These are phyloP conservation scores for Ciconia stormi DNA, from an alignment of 2,113 vertebrate species.

Conservation along the genomic window DNA sequence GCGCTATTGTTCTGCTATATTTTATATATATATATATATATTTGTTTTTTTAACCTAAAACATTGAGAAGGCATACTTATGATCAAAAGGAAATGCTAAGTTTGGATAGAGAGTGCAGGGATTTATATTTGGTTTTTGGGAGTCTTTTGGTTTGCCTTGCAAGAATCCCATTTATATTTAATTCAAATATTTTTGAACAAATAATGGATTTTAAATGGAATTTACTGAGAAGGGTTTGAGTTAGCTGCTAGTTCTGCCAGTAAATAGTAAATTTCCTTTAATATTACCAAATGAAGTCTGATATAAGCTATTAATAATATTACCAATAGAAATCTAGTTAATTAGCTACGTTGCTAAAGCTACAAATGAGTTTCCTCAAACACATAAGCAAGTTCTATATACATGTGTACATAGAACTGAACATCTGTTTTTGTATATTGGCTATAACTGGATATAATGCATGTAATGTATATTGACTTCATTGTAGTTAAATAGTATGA, in stretches of 20 bases:
- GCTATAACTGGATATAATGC: neutral
- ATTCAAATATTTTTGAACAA: constrained; percentile 26
- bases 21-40: neutral
- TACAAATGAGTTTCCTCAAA: neutral
- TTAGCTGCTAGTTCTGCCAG: neutral
- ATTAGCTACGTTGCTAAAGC: neutral
- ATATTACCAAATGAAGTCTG: neutral
- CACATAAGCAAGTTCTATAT: neutral
- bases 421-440: neutral
- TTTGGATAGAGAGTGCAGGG: neutral
- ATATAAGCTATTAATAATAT: constrained; percentile 1
- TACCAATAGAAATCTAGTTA: neutral
- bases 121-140: neutral
- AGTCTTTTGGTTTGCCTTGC: neutral
- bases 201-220: constrained; percentile 20
- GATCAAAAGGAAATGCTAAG: neutral
- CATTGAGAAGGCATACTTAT: neutral
- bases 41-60: neutral
- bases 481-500: neutral
- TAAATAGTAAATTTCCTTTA: neutral
- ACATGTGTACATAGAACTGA: neutral
- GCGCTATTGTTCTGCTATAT: neutral
- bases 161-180: neutral
- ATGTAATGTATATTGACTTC: neutral
- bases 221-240: neutral